Conservation (phyloP, 2,888 invertebrate species). For the Clostera curtula region DNA sequence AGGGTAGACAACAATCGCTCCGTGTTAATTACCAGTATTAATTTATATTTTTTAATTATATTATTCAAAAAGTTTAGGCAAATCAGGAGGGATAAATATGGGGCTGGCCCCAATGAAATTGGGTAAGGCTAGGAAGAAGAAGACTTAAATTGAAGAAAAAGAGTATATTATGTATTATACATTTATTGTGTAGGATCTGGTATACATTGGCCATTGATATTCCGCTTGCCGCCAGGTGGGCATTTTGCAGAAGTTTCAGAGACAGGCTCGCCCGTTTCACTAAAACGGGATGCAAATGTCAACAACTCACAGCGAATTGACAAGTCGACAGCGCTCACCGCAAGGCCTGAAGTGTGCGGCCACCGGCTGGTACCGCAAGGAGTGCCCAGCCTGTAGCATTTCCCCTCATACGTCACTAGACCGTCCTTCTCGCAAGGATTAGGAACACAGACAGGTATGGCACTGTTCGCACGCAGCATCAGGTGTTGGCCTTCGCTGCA, state of each 20-base stretch:
- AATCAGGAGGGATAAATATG: too few species aligned
- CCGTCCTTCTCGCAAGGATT: conserved; percentile 78
- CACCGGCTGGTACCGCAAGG: conserved; percentile 51
- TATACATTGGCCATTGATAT: conserved; percentile 38
- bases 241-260: conserved; percentile 19
- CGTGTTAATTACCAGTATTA: too few species aligned
- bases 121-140: too few species aligned
- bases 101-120: too few species aligned
- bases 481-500: conserved; percentile 73
- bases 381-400: conserved; percentile 56
- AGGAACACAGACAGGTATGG: conserved; percentile 73
- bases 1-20: too few species aligned
- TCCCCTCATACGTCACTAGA: conserved; percentile 52
- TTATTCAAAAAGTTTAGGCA: too few species aligned
- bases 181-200: conserved; percentile 9
- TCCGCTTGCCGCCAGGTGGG: conserved; percentile 47
- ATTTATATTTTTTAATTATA: too few species aligned
- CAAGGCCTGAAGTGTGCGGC: conserved; percentile 57
- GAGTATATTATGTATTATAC: conserved; percentile 3
- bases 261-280: conserved; percentile 11
- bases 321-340: conserved; percentile 76
- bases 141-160: conserved; percentile 1
- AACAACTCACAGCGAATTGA: conserved; percentile 72
- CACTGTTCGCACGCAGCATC: conserved; percentile 60
- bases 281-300: conserved; percentile 38